A percentile compares a stretch with the other conserved stretches of the same genome.
Conservation (phyloP, 2,797 vertebrate species). For the Oreochromis grahami region DNA sequence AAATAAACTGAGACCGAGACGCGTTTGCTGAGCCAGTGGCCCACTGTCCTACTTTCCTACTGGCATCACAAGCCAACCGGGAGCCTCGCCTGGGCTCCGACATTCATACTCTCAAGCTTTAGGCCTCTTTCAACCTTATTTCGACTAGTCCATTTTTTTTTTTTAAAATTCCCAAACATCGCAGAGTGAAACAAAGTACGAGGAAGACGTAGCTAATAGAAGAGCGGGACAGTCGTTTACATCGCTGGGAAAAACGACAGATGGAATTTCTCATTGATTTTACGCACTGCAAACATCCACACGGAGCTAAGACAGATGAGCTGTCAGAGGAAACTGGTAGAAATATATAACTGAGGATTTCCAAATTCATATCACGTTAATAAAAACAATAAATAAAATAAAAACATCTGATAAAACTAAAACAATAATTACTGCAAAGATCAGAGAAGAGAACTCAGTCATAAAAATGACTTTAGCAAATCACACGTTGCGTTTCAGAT, state of each 20-base stretch:
- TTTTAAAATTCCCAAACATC: not conserved
- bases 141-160: not conserved
- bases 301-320: slow-evolving; percentile 26
- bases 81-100: slow-evolving; percentile 28
- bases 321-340: not conserved
- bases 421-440: not conserved
- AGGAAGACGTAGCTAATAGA: not conserved
- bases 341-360: not conserved
- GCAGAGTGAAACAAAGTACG: not conserved
- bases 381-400: not conserved
- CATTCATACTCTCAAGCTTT: slow-evolving; percentile 19
- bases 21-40: slow-evolving; percentile 44
- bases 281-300: slow-evolving; percentile 33
- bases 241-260: not conserved
- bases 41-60: slow-evolving; percentile 66
- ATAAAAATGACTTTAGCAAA: not conserved
- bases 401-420: not conserved
- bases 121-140: slow-evolving; percentile 32
- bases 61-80: slow-evolving; percentile 43
- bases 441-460: not conserved
- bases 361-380: not conserved
- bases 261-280: slow-evolving; percentile 31
- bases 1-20: not conserved
- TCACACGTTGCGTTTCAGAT: not conserved
- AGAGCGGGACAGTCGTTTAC: not conserved